Evolutionary conservation across 2,113 vertebrate genomes (phyloP).

Genomic region (Perccottus glenii): DNA sequence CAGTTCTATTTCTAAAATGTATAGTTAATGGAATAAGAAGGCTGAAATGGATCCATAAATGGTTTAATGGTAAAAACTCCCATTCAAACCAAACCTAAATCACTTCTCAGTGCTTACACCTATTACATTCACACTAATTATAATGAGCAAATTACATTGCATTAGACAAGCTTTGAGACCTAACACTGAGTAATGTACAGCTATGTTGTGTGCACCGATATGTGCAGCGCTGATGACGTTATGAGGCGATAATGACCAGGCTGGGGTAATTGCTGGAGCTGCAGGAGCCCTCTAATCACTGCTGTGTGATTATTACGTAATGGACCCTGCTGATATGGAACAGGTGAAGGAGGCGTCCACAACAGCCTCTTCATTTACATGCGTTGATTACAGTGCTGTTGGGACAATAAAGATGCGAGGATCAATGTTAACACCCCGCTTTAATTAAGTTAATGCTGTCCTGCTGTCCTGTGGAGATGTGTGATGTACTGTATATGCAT

Average conservation of each 20-base stretch:
- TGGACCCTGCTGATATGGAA: constrained; percentile 51
- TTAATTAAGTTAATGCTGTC: constrained; percentile 18
- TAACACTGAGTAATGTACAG: constrained; percentile 47
- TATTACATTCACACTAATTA: constrained; percentile 53
- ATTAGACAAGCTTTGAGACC: constrained; percentile 48
- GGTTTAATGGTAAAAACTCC: neutral
- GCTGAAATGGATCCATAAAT: too few species aligned
- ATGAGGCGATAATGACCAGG: constrained; percentile 69
- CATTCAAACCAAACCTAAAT: constrained; percentile 14
- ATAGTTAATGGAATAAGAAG: too few species aligned
- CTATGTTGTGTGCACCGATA: constrained; percentile 56
- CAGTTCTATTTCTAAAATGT: too few species aligned
- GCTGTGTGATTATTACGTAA: constrained; percentile 66
- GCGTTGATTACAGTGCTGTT: constrained; percentile 21
- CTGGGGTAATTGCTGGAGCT: constrained; percentile 62
- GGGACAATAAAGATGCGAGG: constrained; percentile 19
- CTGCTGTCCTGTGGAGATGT: neutral
- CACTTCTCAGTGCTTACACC: constrained; percentile 47
- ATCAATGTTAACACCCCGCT: constrained; percentile 8
- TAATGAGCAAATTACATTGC: constrained; percentile 60
- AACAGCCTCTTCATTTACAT: constrained; percentile 43
- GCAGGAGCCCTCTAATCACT: constrained; percentile 64
- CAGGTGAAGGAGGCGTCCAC: constrained; percentile 57
- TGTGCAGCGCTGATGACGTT: constrained; percentile 58
- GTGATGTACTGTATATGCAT: too few species aligned